A percentile compares a stretch with the other conserved stretches of the same genome.
These are phyloP conservation scores for Rhincodon typus DNA, from an alignment of 2,797 vertebrate genomes.

Conservation along the genomic window DNA sequence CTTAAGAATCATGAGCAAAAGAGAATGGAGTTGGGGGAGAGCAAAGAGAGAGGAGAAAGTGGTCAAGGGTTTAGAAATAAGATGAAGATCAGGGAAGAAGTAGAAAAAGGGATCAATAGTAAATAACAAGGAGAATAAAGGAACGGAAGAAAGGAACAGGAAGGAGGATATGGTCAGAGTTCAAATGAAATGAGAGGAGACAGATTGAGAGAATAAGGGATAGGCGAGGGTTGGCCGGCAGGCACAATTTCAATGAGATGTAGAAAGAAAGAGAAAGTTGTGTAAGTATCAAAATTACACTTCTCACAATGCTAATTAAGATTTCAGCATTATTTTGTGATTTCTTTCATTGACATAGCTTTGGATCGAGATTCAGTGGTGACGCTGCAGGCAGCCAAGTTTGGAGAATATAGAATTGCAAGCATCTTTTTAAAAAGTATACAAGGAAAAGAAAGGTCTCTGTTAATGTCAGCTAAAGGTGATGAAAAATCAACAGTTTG, in stretches of 20 bases:
- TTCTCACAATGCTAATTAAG: neutral
- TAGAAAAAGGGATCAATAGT: neutral
- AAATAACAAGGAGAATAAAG: neutral
- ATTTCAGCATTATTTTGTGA: neutral
- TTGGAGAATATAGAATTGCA: neutral
- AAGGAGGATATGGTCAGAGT: neutral
- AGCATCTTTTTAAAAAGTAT: neutral
- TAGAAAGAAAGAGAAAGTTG: neutral
- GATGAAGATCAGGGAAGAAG: neutral
- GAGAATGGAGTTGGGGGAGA: neutral
- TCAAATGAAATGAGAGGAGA: neutral
- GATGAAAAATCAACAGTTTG: neutral
- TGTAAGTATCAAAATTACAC: neutral
- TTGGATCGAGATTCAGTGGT: neutral
- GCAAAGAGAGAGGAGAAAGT: neutral
- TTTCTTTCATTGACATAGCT: neutral
- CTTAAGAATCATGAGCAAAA: neutral
- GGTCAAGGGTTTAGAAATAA: neutral
- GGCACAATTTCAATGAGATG: neutral
- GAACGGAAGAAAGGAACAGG: neutral
- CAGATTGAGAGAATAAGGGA: neutral
- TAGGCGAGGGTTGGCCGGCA: neutral
- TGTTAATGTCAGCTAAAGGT: neutral
- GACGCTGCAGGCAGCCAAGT: neutral
- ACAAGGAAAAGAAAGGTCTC: neutral